Conservation (phyloP, 2,888 invertebrate genomes). For the Microplitis manilae region DNA sequence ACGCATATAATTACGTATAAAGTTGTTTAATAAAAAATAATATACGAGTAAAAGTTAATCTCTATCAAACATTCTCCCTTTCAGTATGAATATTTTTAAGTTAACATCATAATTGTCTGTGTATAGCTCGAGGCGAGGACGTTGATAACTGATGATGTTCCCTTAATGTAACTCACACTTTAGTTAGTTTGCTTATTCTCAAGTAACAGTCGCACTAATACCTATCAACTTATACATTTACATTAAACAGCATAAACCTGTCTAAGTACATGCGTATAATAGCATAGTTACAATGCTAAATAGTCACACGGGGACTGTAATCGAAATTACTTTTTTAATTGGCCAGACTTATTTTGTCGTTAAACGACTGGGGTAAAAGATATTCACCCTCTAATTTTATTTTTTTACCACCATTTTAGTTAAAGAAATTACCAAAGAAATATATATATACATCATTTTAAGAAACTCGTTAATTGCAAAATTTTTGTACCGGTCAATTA, state of each 20-base stretch:
- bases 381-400: conserved; percentile 29
- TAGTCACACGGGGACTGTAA: conserved; percentile 66
- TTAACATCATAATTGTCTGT: conserved; percentile 8
- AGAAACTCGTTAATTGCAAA: too few species aligned
- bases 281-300: conserved; percentile 61
- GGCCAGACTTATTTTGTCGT: conserved; percentile 68
- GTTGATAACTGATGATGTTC: conserved; percentile 49
- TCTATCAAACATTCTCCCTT: not conserved
- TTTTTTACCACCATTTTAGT: not conserved
- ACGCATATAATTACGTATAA: too few species aligned
- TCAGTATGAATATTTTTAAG: not conserved
- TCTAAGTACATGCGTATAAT: not conserved
- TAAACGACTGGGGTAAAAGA: conserved; percentile 53
- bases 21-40: too few species aligned
- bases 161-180: not conserved
- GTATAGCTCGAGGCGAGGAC: conserved; percentile 52
- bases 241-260: conserved; percentile 6
- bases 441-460: too few species aligned
- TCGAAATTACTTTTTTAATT: conserved; percentile 72
- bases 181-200: not conserved
- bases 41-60: not conserved
- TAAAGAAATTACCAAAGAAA: conserved; percentile 11
- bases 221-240: conserved; percentile 29
- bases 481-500: too few species aligned
- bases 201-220: conserved; percentile 45